Evolutionary conservation across 1,140 invertebrate genomes (phyloP).

Genomic region (Penaeus indicus): DNA sequence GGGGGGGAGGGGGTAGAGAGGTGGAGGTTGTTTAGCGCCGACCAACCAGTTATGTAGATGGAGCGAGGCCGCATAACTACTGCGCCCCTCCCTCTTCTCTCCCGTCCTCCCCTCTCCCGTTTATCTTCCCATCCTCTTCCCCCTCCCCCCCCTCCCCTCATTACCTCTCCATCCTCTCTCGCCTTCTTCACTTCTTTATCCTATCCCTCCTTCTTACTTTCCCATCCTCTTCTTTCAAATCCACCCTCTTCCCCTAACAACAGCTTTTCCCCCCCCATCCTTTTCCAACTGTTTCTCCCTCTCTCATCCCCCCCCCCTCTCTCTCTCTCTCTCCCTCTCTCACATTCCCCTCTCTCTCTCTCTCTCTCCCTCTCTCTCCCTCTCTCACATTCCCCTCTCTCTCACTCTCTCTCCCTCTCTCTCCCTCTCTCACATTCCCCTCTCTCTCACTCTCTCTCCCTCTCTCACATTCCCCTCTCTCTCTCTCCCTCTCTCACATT

Average conservation of each 20-base stretch:
- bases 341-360: neutral
- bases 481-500: neutral
- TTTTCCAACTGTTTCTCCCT: neutral
- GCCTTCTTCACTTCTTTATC: too few relatives aligned
- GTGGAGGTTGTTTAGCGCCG: too few relatives aligned
- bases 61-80: too few relatives aligned
- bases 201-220: too few relatives aligned
- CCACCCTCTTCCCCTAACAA: neutral
- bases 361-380: neutral
- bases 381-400: neutral
- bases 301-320: neutral
- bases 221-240: neutral
- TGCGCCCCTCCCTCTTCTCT: too few relatives aligned
- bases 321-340: neutral
- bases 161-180: too few relatives aligned
- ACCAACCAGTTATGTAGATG: too few relatives aligned
- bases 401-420: conserved; percentile 9
- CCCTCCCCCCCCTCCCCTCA: too few relatives aligned
- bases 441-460: neutral
- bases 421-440: neutral
- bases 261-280: neutral
- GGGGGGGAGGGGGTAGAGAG: too few relatives aligned
- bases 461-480: neutral
- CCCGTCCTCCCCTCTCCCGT: too few relatives aligned
- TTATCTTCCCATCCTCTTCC: too few relatives aligned